Evolutionary conservation across 2,888 invertebrate species (phyloP).

Genomic region (Melieria picta): DNA sequence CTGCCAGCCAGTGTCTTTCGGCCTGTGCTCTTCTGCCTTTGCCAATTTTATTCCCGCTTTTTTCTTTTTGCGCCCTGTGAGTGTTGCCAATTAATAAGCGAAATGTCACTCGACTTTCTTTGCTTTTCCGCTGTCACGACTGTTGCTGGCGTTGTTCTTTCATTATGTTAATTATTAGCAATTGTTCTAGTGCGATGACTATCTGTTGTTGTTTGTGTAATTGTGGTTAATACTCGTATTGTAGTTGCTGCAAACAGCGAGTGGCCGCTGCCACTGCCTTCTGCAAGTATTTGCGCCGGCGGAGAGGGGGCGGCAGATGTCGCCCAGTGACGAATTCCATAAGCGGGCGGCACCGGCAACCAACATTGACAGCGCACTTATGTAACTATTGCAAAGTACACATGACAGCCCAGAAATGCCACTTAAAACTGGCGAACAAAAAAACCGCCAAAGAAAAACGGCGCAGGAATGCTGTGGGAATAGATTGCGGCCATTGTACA

Average conservation of each 20-base stretch:
- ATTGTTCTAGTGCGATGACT: slow-evolving; percentile 46
- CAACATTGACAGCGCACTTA: slow-evolving; percentile 39
- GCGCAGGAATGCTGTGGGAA: neutral
- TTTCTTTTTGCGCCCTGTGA: neutral
- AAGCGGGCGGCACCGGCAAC: neutral
- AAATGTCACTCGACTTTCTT: slow-evolving; percentile 56
- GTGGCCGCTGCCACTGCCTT: slow-evolving; percentile 1
- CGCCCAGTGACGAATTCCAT: too few relatives aligned
- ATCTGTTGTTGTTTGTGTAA: slow-evolving; percentile 30
- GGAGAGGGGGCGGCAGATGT: too few relatives aligned
- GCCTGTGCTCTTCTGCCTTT: neutral
- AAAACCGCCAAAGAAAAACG: slow-evolving; percentile 9
- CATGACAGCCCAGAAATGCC: slow-evolving; percentile 29
- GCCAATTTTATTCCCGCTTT: neutral
- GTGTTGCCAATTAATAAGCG: slow-evolving; percentile 34
- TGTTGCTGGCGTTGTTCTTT: slow-evolving; percentile 45
- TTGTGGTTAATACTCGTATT: slow-evolving; percentile 21
- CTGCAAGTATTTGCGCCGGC: neutral
- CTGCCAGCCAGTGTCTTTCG: neutral
- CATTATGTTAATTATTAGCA: slow-evolving; percentile 61
- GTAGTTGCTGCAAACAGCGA: slow-evolving; percentile 11
- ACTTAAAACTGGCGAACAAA: slow-evolving; percentile 9
- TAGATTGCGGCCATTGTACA: neutral
- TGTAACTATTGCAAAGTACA: slow-evolving; percentile 32
- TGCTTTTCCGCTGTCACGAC: slow-evolving; percentile 31